Evolutionary conservation across 1,140 invertebrate species (phyloP).

Genomic region (Spodoptera frugiperda): DNA sequence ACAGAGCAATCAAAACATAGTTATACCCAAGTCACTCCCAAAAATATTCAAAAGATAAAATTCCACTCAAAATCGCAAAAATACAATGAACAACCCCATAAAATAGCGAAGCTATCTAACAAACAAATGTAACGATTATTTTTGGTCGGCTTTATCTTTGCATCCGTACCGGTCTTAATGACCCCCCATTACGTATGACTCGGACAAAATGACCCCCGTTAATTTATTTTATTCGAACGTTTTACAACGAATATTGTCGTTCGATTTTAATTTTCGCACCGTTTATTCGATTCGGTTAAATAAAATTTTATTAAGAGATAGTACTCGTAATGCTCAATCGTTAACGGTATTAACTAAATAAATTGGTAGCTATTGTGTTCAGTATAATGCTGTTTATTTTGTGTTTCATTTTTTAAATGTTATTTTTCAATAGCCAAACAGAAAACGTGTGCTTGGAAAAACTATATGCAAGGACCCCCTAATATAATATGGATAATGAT

Average conservation of each 20-base stretch:
- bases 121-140: conserved; percentile 39
- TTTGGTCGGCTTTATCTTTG: conserved; percentile 32
- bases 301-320: conserved; percentile 8
- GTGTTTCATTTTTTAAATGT: no score
- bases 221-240: conserved; percentile 18
- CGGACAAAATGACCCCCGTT: conserved; percentile 29
- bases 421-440: no score
- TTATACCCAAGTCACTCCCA: no score
- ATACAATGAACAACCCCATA: conserved; percentile 4
- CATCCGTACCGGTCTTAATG: conserved; percentile 40
- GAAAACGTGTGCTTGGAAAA: no score
- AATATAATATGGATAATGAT: no score
- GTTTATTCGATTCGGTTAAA: conserved; percentile 2
- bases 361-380: no score
- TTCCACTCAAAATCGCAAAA: background rate
- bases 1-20: no score
- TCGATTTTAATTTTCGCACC: conserved; percentile 14
- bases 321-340: background rate
- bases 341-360: background rate
- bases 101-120: conserved; percentile 9
- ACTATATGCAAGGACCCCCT: no score
- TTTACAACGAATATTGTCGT: conserved; percentile 21
- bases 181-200: conserved; percentile 37
- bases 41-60: no score
- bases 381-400: no score